Evolutionary conservation across 2,113 vertebrate genomes (phyloP).

Genomic region (Oceanodroma tethys): DNA sequence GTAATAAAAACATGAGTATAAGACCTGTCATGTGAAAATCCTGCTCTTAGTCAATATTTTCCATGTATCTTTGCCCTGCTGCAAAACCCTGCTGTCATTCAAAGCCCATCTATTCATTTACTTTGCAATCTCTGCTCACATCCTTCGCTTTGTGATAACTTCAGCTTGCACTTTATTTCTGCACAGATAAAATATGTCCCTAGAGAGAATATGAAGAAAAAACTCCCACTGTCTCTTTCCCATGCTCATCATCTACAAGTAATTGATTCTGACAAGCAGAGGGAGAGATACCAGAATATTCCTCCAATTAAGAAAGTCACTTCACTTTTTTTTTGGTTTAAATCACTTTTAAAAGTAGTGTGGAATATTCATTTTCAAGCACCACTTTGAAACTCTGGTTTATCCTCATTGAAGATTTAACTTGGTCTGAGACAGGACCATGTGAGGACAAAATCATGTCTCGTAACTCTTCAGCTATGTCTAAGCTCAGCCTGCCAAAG

Average conservation of each 20-base stretch:
- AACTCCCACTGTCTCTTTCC: constrained; percentile 28
- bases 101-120: not conserved
- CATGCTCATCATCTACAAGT: constrained; percentile 1
- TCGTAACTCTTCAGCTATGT: not conserved
- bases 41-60: not conserved
- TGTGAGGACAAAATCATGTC: too few relatives aligned
- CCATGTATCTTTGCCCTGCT: not conserved
- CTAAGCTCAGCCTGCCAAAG: not conserved
- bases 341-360: not conserved
- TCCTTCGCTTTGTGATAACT: not conserved
- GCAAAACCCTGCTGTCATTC: not conserved
- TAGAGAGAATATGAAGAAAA: not conserved
- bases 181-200: not conserved
- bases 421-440: not conserved
- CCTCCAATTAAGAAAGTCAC: not conserved
- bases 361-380: not conserved
- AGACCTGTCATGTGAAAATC: constrained; percentile 8
- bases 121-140: not conserved
- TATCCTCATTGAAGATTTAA: not conserved
- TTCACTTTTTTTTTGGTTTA: not conserved
- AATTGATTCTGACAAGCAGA: constrained; percentile 1
- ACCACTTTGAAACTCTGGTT: not conserved
- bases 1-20: not conserved
- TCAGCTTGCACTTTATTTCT: not conserved
- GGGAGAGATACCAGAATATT: not conserved